Evolutionary conservation across 2,797 vertebrate genomes (phyloP).

Genomic region (Numenius phaeopus): DNA sequence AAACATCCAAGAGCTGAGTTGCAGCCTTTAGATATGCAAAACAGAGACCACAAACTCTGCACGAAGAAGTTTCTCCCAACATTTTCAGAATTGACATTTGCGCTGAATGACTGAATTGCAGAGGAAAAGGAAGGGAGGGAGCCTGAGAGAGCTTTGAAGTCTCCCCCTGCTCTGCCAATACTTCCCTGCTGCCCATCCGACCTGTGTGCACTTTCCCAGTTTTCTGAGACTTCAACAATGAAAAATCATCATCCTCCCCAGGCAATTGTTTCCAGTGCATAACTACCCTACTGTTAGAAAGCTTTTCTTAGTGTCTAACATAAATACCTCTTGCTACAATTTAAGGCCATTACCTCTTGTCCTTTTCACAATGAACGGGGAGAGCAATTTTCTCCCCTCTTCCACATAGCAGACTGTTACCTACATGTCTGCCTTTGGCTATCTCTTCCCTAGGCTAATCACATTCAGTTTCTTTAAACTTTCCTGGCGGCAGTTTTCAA

Average conservation of each 20-base stretch:
- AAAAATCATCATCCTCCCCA: neutral
- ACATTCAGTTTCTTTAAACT: neutral
- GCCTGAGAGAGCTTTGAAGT: neutral
- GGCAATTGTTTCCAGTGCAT: neutral
- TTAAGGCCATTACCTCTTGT: neutral
- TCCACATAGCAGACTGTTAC: neutral
- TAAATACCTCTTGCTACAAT: neutral
- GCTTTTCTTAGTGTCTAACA: neutral
- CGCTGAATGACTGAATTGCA: neutral
- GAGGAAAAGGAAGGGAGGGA: neutral
- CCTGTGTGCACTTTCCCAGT: accelerated
- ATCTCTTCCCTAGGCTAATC: neutral
- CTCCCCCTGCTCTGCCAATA: neutral
- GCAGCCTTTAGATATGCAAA: neutral
- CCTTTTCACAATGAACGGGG: neutral
- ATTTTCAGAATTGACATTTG: neutral
- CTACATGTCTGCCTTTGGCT: neutral
- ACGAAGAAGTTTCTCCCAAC: neutral
- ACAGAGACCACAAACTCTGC: neutral
- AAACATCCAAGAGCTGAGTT: neutral
- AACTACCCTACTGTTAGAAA: neutral
- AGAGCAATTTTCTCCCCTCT: neutral
- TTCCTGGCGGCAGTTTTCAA: neutral
- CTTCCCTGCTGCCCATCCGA: neutral
- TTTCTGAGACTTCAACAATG: neutral